phyloP scores from a whole-genome alignment of 1,140 invertebrate genomes.

The Eufriesea mexicana region DNA sequence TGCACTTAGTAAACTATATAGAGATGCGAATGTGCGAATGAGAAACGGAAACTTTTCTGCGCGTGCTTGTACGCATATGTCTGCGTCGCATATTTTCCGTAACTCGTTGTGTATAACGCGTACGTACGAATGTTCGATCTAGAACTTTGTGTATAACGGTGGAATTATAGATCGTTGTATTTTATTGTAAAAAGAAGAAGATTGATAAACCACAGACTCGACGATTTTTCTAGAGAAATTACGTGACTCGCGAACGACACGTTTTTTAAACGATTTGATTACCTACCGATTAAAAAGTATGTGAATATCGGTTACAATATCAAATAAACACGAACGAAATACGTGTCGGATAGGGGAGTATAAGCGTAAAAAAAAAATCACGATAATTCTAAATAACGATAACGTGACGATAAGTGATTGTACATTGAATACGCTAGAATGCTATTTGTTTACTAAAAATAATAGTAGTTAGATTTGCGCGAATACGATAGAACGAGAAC shows the following conservation, averaged over 20 bases:
- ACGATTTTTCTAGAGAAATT: conserved; percentile 76
- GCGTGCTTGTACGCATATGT: conserved; percentile 1
- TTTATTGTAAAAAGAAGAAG: conserved; percentile 76
- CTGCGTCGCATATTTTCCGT: not conserved
- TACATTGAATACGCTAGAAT: conserved; percentile 74
- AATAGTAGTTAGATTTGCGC: conserved; percentile 64
- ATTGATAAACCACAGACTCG: conserved; percentile 65
- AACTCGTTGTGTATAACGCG: conserved; percentile 36
- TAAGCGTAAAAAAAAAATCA: conserved; percentile 54
- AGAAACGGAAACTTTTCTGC: not conserved
- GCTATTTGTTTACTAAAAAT: conserved; percentile 76
- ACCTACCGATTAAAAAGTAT: conserved; percentile 30
- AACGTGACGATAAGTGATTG: conserved; percentile 69
- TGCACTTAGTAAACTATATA: not conserved
- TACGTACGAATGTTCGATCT: conserved; percentile 53
- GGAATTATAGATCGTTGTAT: conserved; percentile 75
- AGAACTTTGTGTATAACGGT: conserved; percentile 47
- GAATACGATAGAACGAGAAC: conserved; percentile 26
- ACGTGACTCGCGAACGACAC: conserved; percentile 42
- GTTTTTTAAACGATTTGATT: conserved; percentile 58
- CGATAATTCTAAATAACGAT: conserved; percentile 74
- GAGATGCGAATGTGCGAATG: conserved; percentile 27
- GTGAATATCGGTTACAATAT: conserved; percentile 37
- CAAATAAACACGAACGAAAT: conserved; percentile 23
- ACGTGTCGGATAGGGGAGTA: not conserved